Conservation (phyloP, 2,113 vertebrate species). For the Prunella himalayana region DNA sequence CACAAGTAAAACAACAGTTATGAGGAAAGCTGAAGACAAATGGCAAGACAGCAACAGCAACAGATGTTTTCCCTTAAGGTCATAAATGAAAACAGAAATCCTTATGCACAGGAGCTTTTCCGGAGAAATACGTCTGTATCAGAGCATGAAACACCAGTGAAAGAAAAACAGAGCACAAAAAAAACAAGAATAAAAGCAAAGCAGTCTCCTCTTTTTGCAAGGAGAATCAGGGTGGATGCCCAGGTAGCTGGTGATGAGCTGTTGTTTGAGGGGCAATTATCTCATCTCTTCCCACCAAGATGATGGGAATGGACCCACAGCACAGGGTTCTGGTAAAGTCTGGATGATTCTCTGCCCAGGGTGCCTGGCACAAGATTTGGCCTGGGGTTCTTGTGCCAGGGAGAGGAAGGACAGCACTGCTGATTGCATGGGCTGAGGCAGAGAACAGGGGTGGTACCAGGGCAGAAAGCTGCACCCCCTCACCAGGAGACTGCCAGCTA, state of each 20-base stretch:
- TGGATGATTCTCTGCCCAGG: rapidly evolving
- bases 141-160: neutral
- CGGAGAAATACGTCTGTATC: neutral
- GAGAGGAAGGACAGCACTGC: neutral
- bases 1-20: conserved; percentile 21
- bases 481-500: neutral
- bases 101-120: neutral
- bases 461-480: neutral
- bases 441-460: neutral
- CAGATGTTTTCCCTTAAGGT: conserved; percentile 65
- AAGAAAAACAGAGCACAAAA: neutral
- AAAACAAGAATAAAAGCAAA: neutral
- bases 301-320: neutral
- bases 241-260: neutral
- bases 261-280: neutral
- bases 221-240: neutral
- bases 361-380: neutral
- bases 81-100: conserved; percentile 40
- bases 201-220: neutral
- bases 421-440: neutral
- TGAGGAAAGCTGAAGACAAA: conserved; percentile 39
- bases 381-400: neutral
- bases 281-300: neutral
- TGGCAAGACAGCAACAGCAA: neutral
- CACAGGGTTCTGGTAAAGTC: neutral